Evolutionary conservation across 2,113 vertebrate species (phyloP).

Genomic region (Arothron firmamentum): DNA sequence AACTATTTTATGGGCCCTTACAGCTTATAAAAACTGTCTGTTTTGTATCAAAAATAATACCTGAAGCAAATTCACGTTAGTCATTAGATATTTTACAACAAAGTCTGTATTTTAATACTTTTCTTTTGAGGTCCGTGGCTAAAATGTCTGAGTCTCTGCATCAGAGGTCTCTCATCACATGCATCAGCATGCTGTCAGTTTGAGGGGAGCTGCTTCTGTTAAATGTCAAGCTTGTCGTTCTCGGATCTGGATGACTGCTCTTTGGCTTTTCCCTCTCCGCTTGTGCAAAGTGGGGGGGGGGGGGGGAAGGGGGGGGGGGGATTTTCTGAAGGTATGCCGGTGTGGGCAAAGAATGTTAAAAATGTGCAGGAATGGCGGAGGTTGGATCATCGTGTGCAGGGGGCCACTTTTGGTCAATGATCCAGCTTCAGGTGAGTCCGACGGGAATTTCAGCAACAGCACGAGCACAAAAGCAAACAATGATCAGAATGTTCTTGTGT

Average conservation of each 20-base stretch:
- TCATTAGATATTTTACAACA: conserved; percentile 54
- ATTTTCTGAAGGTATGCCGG: conserved; percentile 38
- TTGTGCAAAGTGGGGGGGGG: conserved; percentile 19
- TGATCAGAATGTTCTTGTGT: background rate
- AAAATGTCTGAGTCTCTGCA: conserved; percentile 44
- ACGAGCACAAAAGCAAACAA: background rate
- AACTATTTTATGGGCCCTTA: conserved; percentile 36
- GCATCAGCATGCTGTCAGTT: conserved; percentile 29
- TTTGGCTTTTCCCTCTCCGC: conserved; percentile 30
- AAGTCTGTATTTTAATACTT: conserved; percentile 47
- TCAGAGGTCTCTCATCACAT: conserved; percentile 42
- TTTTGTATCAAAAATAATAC: conserved; percentile 35
- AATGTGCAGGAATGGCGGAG: conserved; percentile 39
- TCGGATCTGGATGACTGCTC: conserved; percentile 25
- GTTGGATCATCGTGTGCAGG: conserved; percentile 33
- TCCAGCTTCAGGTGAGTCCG: conserved; percentile 4
- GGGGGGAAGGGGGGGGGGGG: background rate
- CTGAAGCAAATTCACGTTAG: background rate
- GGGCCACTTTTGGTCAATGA: conserved; percentile 18
- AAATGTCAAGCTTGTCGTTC: conserved; percentile 23
- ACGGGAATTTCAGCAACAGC: background rate
- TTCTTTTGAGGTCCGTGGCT: conserved; percentile 55
- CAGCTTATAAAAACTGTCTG: conserved; percentile 45
- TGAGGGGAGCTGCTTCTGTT: conserved; percentile 36
- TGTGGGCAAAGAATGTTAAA: conserved; percentile 51